These are phyloP conservation scores for Phalacrocorax pelagicus DNA, from an alignment of 2,113 vertebrate species.

Conservation along the genomic window DNA sequence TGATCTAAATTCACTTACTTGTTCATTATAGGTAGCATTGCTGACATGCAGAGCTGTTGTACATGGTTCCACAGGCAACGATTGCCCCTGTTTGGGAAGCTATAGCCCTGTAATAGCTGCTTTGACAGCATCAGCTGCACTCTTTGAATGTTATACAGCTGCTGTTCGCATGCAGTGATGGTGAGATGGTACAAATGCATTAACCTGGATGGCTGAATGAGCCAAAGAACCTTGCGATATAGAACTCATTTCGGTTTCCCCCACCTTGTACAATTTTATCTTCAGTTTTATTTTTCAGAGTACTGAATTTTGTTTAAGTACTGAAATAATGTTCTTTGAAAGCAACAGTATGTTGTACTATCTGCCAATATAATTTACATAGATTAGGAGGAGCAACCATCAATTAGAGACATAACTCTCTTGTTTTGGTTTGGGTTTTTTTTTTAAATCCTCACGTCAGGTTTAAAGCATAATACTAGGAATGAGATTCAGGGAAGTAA, in stretches of 20 bases:
- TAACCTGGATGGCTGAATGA: not conserved
- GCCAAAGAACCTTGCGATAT: not conserved
- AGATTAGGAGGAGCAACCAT: not conserved
- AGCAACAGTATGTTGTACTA: not conserved
- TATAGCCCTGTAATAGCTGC: not conserved
- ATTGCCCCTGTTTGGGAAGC: not conserved
- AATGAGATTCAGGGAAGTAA: slow-evolving; percentile 3
- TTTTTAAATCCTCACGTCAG: slow-evolving; percentile 8
- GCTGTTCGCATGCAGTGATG: not conserved
- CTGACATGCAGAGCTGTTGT: not conserved
- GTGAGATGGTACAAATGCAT: not conserved
- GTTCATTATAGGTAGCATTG: not conserved
- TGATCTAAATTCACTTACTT: not conserved
- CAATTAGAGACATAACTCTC: not conserved
- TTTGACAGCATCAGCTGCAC: not conserved
- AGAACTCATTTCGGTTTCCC: not conserved
- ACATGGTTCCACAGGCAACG: rapidly evolving
- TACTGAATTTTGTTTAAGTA: not conserved
- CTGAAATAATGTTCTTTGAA: not conserved
- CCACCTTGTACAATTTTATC: not conserved
- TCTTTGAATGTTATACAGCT: not conserved
- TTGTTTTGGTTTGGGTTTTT: not conserved
- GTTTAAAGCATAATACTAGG: not conserved
- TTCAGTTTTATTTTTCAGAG: not conserved
- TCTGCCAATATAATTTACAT: not conserved